Evolutionary conservation across 2,797 vertebrate genomes (phyloP), one percentile per base, ranked within the genome.

Genomic region (Pelobates cultripes): DNA sequence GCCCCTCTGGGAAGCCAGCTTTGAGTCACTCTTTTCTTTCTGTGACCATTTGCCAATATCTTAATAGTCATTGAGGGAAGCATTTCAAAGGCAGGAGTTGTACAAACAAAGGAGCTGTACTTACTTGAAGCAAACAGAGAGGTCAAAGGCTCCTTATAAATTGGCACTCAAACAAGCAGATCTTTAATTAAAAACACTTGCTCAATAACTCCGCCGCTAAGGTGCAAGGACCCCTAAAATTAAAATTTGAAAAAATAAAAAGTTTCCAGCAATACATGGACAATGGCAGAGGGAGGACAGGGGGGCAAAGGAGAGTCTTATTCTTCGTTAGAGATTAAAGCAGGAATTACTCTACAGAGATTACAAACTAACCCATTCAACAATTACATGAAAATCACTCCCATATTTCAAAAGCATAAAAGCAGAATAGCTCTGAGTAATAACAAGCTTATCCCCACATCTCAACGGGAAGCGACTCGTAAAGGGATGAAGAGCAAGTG

Each of bases 21-120:
- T 85, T 89, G 89, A 91, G 87, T 90, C 88, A 90, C 40, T 80
- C 85, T 83, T 85, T 86, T 81, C 86, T 84, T 60, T 76, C 61
- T 15, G 85, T 79, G 42, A 63, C 55, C 43, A 28, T 15, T 89
- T 86, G 88, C 83, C 81, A 85, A 83, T 60, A 85, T 80, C 60
- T 45, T 53, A 82, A 51, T 70, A 43, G 87, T 85, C 83, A 81
- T 43, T 86, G 85, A 84, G 79, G 85, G 77, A 17, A 61, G 80
- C 87, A 87, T 88, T 86, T 87, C 85, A 28, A 28, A 28, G 28
- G 28, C 28, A 87, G 81, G 84, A 84, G 87, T 88, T 90, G 86
- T 87, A 86, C 90, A 91, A 91, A 90, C 88, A 91, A 66, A 53
- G 84, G 80, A 41, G 82, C 86, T 72, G 79, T 73, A 77, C 85